These are phyloP conservation scores for Chiridota heheva DNA, from an alignment of 35 echinoderm and acorn worm species.

Conservation along the genomic window DNA sequence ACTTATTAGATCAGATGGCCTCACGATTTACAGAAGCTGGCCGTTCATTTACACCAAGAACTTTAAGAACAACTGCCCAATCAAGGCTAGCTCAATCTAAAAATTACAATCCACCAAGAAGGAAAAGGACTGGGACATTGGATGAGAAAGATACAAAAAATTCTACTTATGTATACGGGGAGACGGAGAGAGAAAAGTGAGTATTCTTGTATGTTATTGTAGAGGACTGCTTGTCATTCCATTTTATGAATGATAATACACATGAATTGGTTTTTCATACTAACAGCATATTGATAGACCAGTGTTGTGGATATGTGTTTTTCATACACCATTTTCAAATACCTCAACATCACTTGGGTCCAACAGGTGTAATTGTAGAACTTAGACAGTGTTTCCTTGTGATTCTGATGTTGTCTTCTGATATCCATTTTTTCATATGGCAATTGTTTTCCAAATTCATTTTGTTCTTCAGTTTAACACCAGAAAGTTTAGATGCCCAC, in stretches of 20 bases:
- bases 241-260: background rate
- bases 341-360: too few species aligned
- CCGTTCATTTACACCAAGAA: conserved; percentile 73
- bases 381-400: too few species aligned
- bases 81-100: conserved; percentile 86
- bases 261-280: background rate
- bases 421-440: background rate
- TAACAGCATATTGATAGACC: background rate
- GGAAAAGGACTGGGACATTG: conserved; percentile 13
- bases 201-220: background rate
- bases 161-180: too few species aligned
- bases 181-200: background rate
- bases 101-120: conserved; percentile 90
- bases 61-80: conserved; percentile 61
- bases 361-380: too few species aligned
- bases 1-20: conserved; percentile 70
- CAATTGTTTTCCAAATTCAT: background rate
- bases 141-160: background rate
- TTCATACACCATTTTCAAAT: too few species aligned
- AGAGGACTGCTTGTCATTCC: background rate
- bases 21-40: conserved; percentile 52
- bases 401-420: too few species aligned
- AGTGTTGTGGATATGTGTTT: too few species aligned
- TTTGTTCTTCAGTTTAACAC: background rate
- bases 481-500: background rate